These are phyloP conservation scores for Malacoraja senta DNA, from an alignment of 2,797 vertebrate species.

Conservation along the genomic window DNA sequence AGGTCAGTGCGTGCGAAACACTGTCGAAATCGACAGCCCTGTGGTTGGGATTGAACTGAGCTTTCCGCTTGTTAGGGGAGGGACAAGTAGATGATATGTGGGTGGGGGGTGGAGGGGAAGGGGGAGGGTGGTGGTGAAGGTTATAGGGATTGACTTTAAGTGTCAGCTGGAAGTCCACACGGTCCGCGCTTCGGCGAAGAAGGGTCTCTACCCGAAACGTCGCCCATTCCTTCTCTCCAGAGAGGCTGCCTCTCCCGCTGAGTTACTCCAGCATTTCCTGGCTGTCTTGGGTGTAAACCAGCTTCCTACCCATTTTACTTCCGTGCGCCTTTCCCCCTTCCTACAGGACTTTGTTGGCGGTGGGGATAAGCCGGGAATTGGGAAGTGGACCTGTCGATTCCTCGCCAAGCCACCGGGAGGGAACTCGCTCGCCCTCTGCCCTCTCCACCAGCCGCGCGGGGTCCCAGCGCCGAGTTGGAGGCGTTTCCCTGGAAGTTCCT, in stretches of 20 bases:
- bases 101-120: background rate
- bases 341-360: background rate
- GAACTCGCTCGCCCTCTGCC: background rate
- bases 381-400: background rate
- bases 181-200: background rate
- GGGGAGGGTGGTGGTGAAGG: too few relatives aligned
- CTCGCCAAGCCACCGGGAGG: background rate
- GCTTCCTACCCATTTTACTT: background rate
- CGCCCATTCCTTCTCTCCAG: too few relatives aligned
- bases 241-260: too few relatives aligned
- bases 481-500: background rate
- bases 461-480: background rate
- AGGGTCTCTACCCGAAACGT: background rate
- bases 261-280: too few relatives aligned
- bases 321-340: background rate
- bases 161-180: background rate
- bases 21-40: background rate
- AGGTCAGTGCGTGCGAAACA: background rate
- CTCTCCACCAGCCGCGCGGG: background rate
- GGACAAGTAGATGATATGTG: too few relatives aligned
- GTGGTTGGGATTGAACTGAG: too few relatives aligned
- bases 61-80: too few relatives aligned
- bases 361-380: background rate
- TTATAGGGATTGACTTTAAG: background rate
- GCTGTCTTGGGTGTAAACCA: too few relatives aligned